A percentile compares a stretch with the other conserved stretches of the same genome.
phyloP scores from a whole-genome alignment of 2,113 vertebrate genomes.

The Tachuris rubrigastra region DNA sequence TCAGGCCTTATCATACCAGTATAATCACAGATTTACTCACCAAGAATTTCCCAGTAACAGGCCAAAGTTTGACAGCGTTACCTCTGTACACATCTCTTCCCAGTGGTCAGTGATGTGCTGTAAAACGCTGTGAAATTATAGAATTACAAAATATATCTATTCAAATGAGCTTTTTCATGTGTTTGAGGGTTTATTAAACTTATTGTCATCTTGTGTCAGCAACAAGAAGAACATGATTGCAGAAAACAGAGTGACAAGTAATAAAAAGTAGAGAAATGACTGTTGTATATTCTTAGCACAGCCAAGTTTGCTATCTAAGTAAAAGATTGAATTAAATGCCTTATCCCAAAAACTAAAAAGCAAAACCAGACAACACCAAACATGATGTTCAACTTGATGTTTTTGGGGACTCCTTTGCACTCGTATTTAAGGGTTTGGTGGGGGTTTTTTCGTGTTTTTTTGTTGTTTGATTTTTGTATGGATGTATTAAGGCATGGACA shows the following conservation, averaged over 20 bases:
- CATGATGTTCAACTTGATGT: not conserved
- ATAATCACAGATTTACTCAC: not conserved
- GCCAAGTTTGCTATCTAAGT: not conserved
- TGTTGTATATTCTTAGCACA: not conserved
- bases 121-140: constrained; percentile 37
- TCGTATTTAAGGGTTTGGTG: rapidly evolving
- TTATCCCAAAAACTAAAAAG: not conserved
- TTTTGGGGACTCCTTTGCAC: not conserved
- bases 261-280: not conserved
- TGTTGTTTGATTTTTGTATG: not conserved
- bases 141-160: not conserved
- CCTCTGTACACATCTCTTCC: not conserved
- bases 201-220: constrained; percentile 14
- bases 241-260: constrained; percentile 1
- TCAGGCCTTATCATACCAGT: not conserved
- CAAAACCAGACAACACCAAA: not conserved
- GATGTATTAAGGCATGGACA: not conserved
- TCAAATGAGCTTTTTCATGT: not conserved
- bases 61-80: not conserved
- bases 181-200: not conserved
- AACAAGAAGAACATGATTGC: not conserved
- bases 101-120: not conserved
- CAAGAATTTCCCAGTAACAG: not conserved
- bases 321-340: not conserved
- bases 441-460: not conserved